Evolutionary conservation across 2,113 vertebrate genomes (phyloP).

Genomic region (Neotoma lepida): DNA sequence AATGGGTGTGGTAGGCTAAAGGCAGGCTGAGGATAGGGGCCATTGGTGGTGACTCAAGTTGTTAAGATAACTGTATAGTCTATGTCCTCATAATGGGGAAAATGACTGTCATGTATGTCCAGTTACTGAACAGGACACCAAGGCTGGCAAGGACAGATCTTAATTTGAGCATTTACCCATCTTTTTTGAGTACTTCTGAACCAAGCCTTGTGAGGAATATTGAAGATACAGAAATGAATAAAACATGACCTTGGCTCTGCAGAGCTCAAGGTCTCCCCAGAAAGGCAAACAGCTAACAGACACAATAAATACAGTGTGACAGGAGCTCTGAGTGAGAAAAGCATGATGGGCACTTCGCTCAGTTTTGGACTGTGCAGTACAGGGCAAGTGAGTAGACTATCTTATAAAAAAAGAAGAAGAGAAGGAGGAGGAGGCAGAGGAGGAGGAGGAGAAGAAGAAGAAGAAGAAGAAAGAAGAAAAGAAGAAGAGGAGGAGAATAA

Average conservation of each 20-base stretch:
- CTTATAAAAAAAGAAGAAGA: too few relatives aligned
- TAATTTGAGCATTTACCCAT: neutral
- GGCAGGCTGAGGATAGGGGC: neutral
- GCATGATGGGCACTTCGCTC: too few relatives aligned
- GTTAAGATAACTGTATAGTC: neutral
- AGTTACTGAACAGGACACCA: neutral
- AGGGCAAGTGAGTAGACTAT: neutral
- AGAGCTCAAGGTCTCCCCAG: neutral
- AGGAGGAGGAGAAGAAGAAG: neutral
- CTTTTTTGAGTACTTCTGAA: neutral
- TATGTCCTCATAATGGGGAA: neutral
- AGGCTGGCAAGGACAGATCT: neutral
- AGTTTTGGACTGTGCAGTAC: neutral
- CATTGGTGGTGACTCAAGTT: neutral
- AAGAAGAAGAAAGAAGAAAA: too few relatives aligned
- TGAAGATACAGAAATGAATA: neutral
- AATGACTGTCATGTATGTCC: neutral
- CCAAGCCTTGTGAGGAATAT: neutral
- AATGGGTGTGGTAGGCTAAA: neutral
- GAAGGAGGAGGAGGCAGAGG: too few relatives aligned
- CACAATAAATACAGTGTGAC: neutral
- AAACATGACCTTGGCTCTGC: neutral
- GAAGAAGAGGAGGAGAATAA: too few relatives aligned
- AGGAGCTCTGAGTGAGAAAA: neutral
- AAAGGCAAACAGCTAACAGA: neutral